Conservation (phyloP, 2,888 invertebrate species). For the Orthosia incerta region DNA sequence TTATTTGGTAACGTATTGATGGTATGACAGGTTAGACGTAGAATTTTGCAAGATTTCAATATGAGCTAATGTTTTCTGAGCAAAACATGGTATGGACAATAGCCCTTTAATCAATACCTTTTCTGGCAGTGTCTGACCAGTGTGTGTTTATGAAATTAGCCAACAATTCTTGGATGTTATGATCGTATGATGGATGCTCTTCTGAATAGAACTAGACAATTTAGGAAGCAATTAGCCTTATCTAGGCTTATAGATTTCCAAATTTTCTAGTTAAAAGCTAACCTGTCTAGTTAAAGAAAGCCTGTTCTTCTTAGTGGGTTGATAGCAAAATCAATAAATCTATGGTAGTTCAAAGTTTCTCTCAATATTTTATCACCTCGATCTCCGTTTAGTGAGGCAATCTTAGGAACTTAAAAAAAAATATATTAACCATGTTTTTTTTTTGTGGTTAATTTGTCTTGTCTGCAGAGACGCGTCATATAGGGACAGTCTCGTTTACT, state of each 20-base stretch:
- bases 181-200: not conserved
- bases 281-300: not conserved
- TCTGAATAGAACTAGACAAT: too few species aligned
- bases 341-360: not conserved
- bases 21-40: slow-evolving; percentile 14
- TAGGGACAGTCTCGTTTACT: too few species aligned
- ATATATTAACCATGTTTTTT: too few species aligned
- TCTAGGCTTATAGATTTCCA: too few species aligned
- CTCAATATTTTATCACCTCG: not conserved
- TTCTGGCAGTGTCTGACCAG: slow-evolving; percentile 12
- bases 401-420: not conserved
- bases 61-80: slow-evolving; percentile 11
- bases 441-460: too few species aligned
- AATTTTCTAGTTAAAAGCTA: too few species aligned
- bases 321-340: not conserved
- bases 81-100: slow-evolving; percentile 16
- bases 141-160: slow-evolving; percentile 15
- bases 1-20: slow-evolving; percentile 41
- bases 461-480: not conserved
- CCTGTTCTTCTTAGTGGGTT: not conserved
- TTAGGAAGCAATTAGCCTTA: too few species aligned
- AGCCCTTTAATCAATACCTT: slow-evolving; percentile 18
- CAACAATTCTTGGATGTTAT: not conserved
- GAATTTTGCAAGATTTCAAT: slow-evolving; percentile 18
- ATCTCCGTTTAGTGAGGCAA: not conserved